Base-by-base conservation (phyloP, 2,113 vertebrate genomes). In the Mustela lutreola region DNA sequence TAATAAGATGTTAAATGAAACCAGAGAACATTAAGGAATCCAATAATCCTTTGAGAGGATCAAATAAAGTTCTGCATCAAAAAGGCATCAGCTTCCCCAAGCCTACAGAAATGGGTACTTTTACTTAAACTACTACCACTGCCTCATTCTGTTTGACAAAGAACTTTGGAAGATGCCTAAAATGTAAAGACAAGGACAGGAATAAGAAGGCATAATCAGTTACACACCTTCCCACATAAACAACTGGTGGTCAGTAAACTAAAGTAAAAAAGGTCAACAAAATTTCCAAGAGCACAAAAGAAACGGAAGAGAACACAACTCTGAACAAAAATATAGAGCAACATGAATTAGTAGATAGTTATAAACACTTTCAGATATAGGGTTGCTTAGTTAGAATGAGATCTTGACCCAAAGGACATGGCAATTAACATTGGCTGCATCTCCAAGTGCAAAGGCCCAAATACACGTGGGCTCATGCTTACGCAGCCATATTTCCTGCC, bases 1-100 rank as follows among this genome's bases (percentile, higher is more conserved):
- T 93, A 93, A 79, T 7, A 67, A 16, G 6, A 73, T 22, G 9
- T 79, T 94, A 92, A 90, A 93, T 76, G 75, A 83, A 88, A 79
- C 4, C 39, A 91, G 81, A 82, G 31, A 70, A 73, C 36, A 65
- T 73, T 92, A 92, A 81, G 42, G 10, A 83, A 63, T 80, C 6
- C 36, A 60, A 92, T 91, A 58, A 7, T 63, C 31, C 73, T 82
- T 80, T 75, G 22, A 97, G 56, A 48, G 6, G 26, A 89, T 36
- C 15, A 92, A 75, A 89, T 58, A 22, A 78, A 94, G 15, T 7
- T 16, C 28, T 36, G 19, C 53, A 71, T 48, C 60, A 82, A 91
- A 89, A 87, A 36, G 5, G 9, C 6, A 60, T 63, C 73, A 60
- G 7, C 36, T 81, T 78, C 18, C n/a, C 18, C 26, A 53, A 62